A percentile compares a stretch with the other conserved stretches of the same genome.
Conservation (phyloP, 64 coral and sea anemone species). For the Actinia tenebrosa region DNA sequence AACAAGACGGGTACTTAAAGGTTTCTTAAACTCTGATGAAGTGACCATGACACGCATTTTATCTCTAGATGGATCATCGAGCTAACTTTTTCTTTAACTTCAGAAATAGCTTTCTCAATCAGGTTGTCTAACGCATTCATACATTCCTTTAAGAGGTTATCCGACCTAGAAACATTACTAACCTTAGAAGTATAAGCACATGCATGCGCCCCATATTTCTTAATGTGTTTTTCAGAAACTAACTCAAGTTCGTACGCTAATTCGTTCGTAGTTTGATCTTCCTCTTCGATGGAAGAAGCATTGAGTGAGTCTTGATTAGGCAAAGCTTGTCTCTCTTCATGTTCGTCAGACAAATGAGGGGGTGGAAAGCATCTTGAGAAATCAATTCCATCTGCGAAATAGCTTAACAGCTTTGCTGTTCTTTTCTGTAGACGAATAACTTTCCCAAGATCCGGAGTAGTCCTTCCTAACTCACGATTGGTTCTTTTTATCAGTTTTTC, state of each 20-base stretch:
- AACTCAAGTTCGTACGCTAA: background rate
- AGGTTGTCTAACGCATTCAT: constrained; percentile 15
- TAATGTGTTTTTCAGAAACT: constrained; percentile 4
- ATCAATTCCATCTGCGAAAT: constrained; percentile 3
- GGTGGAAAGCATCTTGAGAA: background rate
- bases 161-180: constrained; percentile 3
- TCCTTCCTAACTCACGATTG: constrained; percentile 7
- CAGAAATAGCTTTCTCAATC: background rate
- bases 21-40: background rate
- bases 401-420: constrained; percentile 10
- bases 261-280: background rate
- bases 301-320: background rate
- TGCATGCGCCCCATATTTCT: background rate
- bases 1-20: constrained; percentile 19
- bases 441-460: constrained; percentile 6
- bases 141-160: constrained; percentile 10
- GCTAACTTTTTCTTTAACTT: constrained; percentile 22
- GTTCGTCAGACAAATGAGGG: background rate
- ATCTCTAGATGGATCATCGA: constrained; percentile 8
- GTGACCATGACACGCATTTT: constrained; percentile 25
- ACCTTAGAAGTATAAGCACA: constrained; percentile 11
- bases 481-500: constrained; percentile 8
- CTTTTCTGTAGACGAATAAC: constrained; percentile 10
- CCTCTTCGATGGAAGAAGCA: constrained; percentile 10
- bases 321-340: background rate